Conservation (phyloP, 2,113 vertebrate genomes). For the Oreochromis tanganicae region DNA sequence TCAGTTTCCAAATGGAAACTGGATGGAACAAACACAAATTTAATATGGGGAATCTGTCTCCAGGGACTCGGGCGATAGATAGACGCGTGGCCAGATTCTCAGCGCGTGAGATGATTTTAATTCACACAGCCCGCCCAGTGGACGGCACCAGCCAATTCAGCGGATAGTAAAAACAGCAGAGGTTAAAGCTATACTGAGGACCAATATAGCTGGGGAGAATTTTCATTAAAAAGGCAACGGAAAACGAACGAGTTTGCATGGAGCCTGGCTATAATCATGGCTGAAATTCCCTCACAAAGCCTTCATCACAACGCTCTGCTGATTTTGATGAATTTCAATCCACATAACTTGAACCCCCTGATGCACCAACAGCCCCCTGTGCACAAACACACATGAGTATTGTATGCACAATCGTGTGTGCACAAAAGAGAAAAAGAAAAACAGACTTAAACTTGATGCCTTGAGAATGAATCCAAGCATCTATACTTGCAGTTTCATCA, state of each 20-base stretch:
- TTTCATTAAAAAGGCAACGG: slow-evolving; percentile 42
- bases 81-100: slow-evolving; percentile 13
- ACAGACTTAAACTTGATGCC: neutral
- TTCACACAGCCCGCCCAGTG: neutral
- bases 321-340: slow-evolving; percentile 39
- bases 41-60: slow-evolving; percentile 43
- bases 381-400: neutral
- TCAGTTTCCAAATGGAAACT: slow-evolving; percentile 43
- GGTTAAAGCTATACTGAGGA: slow-evolving; percentile 33
- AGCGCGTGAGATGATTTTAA: neutral
- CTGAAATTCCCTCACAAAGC: slow-evolving; percentile 33
- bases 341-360: neutral
- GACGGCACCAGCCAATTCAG: neutral
- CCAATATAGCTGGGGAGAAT: slow-evolving; percentile 35
- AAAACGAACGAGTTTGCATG: slow-evolving; percentile 26
- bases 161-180: slow-evolving; percentile 20
- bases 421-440: neutral
- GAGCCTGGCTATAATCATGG: neutral
- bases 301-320: slow-evolving; percentile 37
- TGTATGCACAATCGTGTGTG: neutral
- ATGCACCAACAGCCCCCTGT: neutral
- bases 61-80: slow-evolving; percentile 11
- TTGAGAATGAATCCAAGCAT: neutral
- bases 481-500: neutral
- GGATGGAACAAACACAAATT: slow-evolving; percentile 51